phyloP scores from a whole-genome alignment of 2,888 invertebrate genomes.

The Torymus texanus region DNA sequence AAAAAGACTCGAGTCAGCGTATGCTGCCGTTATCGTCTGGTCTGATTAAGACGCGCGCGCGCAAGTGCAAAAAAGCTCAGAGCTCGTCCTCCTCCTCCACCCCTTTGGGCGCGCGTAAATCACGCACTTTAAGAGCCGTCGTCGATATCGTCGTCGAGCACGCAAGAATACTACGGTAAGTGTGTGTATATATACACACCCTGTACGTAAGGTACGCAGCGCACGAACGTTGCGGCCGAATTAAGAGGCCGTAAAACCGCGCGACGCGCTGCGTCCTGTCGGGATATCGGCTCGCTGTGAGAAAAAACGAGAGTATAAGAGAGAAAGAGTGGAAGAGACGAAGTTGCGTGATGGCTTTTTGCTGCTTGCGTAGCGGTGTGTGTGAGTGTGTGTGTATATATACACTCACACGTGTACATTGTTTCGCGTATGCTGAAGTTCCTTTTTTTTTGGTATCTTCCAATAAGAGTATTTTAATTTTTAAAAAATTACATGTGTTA shows the following conservation, averaged over 20 bases:
- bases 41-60: conserved; percentile 25
- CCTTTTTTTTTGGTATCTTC: no score
- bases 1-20: no score
- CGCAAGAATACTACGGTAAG: background rate
- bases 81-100: background rate
- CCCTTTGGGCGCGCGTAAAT: conserved; percentile 38
- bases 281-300: background rate
- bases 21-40: background rate
- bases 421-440: no score
- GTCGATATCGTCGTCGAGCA: conserved; percentile 30
- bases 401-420: no score
- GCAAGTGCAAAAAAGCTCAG: conserved; percentile 16
- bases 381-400: no score
- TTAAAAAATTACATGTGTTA: no score
- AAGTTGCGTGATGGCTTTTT: background rate
- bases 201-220: background rate
- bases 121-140: conserved; percentile 40
- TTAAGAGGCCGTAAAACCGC: conserved; percentile 53
- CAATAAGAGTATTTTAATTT: no score
- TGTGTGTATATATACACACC: no score
- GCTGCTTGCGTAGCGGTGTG: no score
- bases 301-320: background rate
- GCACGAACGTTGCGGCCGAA: conserved; percentile 37
- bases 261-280: conserved; percentile 12
- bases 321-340: background rate